Evolutionary conservation across 2,797 vertebrate genomes (phyloP).

Genomic region (Micrastur ruficollis): DNA sequence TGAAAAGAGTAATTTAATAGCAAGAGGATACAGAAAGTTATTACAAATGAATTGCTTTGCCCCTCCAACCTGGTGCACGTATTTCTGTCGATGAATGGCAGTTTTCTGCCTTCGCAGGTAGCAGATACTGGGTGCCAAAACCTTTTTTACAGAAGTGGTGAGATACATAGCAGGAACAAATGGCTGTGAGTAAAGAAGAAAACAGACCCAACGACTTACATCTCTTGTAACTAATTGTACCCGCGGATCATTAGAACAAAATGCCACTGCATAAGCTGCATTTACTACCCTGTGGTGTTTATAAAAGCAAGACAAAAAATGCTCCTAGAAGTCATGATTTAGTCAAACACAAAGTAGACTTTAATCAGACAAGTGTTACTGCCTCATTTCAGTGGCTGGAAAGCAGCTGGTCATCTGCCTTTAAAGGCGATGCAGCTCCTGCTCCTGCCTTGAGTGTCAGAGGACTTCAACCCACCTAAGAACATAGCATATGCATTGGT

Average conservation of each 20-base stretch:
- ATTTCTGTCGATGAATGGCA: background rate
- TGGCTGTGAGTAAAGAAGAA: background rate
- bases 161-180: background rate
- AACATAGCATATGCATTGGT: accelerated
- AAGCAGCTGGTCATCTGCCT: background rate
- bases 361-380: background rate
- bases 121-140: background rate
- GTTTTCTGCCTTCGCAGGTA: background rate
- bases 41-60: background rate
- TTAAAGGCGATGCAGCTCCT: background rate
- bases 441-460: background rate
- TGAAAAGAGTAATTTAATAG: background rate
- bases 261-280: background rate
- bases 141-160: background rate
- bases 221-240: background rate
- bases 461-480: background rate
- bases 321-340: background rate
- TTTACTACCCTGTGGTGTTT: background rate
- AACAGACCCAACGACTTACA: background rate
- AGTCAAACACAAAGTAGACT: background rate
- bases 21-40: background rate
- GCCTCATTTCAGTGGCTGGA: background rate
- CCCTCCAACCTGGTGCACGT: background rate
- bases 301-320: background rate
- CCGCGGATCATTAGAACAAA: background rate